Evolutionary conservation across 2,888 invertebrate genomes (phyloP), one percentile per base, ranked within the genome.

Genomic region (Dexiosoma caninum): DNA sequence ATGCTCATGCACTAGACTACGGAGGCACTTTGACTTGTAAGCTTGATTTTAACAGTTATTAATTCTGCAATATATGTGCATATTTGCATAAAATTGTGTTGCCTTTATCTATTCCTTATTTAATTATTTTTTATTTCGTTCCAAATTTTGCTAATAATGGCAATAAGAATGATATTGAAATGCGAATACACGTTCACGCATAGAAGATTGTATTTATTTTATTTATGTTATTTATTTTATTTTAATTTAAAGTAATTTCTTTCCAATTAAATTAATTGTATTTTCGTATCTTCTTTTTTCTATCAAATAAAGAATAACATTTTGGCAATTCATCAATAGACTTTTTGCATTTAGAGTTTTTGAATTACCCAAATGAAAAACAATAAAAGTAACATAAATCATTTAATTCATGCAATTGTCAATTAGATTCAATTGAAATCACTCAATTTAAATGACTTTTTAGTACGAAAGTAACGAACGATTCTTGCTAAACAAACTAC

Each of bases 321-420:
- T 76, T 78, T 67, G 66, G 70, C 37, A 64, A 79, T 64, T 59
- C 12, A 14, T 51, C 16, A 71, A 21, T 30, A 57, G 2, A 19
- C 14, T 46, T 30, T 35, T 2, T 57, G 21, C 23, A 59, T 51
- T 6, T 14, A 46, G 1, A 14, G 49, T 40, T 64, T 57, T 59
- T 60, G 0, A 7, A 30, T 32, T 16, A 23, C 21, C 6, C 19
- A 66, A 51, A 71, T 62, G 21, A 59, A 35, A 81, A 78, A 82
- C 85, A 85, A 85, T 84, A 82, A 85, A 85, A 86, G 76, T 83
- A 81, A 74, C 83, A 87, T 86, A 86, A 87, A 86, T 87, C 85
- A 86, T 85, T 86, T 85, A 86, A 87, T 87, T 87, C 83, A 78
- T 82, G 84, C 81, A 84, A 85, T 86, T 85, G 86, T 88, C 88